Conservation (phyloP, 2,888 invertebrate species). For the Tetranychus truncatus region DNA sequence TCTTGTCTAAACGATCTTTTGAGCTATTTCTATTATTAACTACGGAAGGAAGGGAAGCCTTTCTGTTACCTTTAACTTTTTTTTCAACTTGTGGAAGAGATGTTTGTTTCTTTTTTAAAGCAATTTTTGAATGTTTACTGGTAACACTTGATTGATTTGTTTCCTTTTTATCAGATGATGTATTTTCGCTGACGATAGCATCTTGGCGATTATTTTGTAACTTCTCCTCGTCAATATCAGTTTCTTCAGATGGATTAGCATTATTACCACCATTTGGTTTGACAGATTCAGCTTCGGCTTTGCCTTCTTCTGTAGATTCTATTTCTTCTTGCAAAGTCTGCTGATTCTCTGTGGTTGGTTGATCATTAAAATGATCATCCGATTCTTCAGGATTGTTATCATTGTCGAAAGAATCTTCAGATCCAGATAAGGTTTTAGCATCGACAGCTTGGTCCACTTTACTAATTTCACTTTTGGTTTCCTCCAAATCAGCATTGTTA, state of each 20-base stretch:
- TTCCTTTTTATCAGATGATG: not conserved
- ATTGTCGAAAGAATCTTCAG: too few relatives aligned
- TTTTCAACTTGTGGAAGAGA: not conserved
- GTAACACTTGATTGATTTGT: not conserved
- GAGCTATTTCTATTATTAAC: not conserved
- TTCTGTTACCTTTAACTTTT: not conserved
- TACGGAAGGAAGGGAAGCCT: not conserved
- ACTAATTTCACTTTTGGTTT: too few relatives aligned
- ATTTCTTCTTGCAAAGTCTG: not conserved
- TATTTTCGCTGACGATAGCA: not conserved
- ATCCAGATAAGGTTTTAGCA: too few relatives aligned
- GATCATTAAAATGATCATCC: not conserved
- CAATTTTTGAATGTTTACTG: not conserved
- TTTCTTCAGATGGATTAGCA: not conserved
- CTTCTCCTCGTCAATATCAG: not conserved
- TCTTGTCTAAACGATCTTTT: not conserved
- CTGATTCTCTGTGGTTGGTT: not conserved
- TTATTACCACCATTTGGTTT: not conserved
- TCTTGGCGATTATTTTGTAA: constrained; percentile 1
- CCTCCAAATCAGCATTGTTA: too few relatives aligned
- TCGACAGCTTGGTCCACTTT: too few relatives aligned
- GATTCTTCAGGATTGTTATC: not conserved
- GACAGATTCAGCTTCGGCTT: not conserved
- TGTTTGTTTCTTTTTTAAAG: too few relatives aligned
- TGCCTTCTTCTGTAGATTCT: not conserved